A percentile compares a stretch with the other conserved stretches of the same genome.
These are phyloP conservation scores for Condylura cristata DNA, from an alignment of 2,113 vertebrate genomes.

Conservation along the genomic window DNA sequence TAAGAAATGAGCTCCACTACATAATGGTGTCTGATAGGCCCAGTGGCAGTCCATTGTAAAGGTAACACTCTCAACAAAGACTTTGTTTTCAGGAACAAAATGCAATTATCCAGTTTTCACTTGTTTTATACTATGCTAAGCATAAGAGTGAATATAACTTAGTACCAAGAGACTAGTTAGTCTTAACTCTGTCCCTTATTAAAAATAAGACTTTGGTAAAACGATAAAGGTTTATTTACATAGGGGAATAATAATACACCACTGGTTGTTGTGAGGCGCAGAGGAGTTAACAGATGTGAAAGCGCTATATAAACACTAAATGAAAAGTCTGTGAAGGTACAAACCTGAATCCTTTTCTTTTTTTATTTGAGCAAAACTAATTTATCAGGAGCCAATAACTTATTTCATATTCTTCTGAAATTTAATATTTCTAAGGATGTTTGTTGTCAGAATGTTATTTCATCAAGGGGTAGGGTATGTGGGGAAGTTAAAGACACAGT, in stretches of 20 bases:
- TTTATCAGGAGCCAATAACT: background rate
- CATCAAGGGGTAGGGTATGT: background rate
- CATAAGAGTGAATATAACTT: background rate
- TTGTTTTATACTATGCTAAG: conserved; percentile 10
- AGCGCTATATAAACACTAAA: background rate
- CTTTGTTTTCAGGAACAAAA: conserved; percentile 29
- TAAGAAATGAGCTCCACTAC: background rate
- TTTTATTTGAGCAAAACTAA: conserved; percentile 6
- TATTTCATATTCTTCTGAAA: conserved; percentile 5
- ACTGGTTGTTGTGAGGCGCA: background rate
- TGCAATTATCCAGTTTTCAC: background rate
- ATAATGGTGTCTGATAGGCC: background rate
- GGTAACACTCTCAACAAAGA: background rate
- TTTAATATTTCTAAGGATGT: conserved; percentile 2
- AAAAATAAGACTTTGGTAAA: background rate
- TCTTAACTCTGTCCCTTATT: background rate
- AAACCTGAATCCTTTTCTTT: background rate
- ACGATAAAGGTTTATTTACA: background rate
- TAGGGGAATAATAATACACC: background rate
- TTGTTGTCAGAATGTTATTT: background rate
- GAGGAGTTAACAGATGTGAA: background rate
- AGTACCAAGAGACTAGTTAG: background rate
- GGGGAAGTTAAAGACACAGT: background rate
- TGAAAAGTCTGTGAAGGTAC: background rate
- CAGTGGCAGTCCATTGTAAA: conserved; percentile 31